Evolutionary conservation across 2,797 vertebrate genomes (phyloP).

Genomic region (Bradypodion ventrale): DNA sequence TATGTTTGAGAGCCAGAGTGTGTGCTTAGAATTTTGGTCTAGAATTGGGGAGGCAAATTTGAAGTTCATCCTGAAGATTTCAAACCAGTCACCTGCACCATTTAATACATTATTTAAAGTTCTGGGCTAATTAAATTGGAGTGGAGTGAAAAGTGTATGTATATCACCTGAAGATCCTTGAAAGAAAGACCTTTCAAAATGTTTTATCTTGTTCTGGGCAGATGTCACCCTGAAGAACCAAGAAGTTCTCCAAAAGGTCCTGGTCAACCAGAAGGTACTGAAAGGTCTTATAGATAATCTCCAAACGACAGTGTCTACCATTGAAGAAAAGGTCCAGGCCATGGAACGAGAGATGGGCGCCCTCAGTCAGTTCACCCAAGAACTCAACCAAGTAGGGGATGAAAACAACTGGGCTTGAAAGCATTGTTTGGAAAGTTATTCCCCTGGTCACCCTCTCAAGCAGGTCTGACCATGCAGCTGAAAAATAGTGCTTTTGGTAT

Average conservation of each 20-base stretch:
- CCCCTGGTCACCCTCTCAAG: not conserved
- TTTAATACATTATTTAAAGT: not conserved
- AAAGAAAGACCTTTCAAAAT: not conserved
- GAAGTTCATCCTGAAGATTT: not conserved
- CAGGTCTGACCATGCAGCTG: not conserved
- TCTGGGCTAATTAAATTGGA: too few relatives aligned
- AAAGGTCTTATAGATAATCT: not conserved
- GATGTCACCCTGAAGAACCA: slow-evolving; percentile 22
- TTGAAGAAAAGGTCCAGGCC: slow-evolving; percentile 5
- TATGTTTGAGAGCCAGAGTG: too few relatives aligned
- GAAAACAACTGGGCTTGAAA: slow-evolving; percentile 14
- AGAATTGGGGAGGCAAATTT: not conserved
- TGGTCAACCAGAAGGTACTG: slow-evolving; percentile 12
- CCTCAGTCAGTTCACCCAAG: slow-evolving; percentile 24
- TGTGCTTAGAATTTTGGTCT: not conserved
- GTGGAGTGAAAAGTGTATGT: not conserved
- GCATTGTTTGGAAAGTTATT: slow-evolving; percentile 55
- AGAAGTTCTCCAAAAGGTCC: slow-evolving; percentile 4
- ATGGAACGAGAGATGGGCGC: slow-evolving; percentile 16
- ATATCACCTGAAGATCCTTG: not conserved
- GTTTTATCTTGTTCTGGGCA: not conserved
- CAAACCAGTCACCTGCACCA: too few relatives aligned
- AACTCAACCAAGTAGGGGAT: slow-evolving; percentile 13
- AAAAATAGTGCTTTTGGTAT: not conserved
- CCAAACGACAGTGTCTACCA: not conserved